Percentiles rank a stretch among this genome's conserved stretches.
These are phyloP conservation scores for Ginglymostoma cirratum DNA, from an alignment of 2,113 vertebrate species.

Conservation along the genomic window DNA sequence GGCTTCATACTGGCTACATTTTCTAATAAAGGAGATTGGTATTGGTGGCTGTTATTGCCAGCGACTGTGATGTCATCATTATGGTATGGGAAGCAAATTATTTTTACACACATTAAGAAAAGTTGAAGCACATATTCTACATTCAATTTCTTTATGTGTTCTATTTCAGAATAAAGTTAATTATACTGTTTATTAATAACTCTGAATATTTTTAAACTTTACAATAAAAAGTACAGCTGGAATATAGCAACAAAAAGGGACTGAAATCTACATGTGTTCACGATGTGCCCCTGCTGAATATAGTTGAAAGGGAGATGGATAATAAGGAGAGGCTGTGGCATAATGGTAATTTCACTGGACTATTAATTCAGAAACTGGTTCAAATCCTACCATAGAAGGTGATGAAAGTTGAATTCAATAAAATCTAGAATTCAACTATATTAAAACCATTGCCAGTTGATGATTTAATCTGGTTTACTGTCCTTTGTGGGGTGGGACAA, in stretches of 20 bases:
- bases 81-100: slow-evolving; percentile 5
- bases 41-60: slow-evolving; percentile 38
- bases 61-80: slow-evolving; percentile 11
- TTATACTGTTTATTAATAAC: background rate
- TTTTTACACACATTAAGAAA: slow-evolving; percentile 4
- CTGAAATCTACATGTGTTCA: background rate
- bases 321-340: too few species aligned
- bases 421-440: too few species aligned
- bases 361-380: too few species aligned
- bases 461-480: too few species aligned
- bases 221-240: background rate
- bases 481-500: too few species aligned
- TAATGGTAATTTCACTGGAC: too few species aligned
- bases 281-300: background rate
- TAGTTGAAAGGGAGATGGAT: background rate
- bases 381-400: too few species aligned
- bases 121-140: background rate
- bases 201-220: background rate
- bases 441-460: too few species aligned
- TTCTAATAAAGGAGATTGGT: slow-evolving; percentile 35
- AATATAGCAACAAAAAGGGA: background rate
- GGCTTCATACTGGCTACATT: slow-evolving; percentile 22
- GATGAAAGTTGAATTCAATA: too few species aligned
- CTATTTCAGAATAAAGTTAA: background rate
- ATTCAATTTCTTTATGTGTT: background rate